Base-by-base conservation (phyloP, 2,113 vertebrate genomes). In the Coracopsis vasa region DNA sequence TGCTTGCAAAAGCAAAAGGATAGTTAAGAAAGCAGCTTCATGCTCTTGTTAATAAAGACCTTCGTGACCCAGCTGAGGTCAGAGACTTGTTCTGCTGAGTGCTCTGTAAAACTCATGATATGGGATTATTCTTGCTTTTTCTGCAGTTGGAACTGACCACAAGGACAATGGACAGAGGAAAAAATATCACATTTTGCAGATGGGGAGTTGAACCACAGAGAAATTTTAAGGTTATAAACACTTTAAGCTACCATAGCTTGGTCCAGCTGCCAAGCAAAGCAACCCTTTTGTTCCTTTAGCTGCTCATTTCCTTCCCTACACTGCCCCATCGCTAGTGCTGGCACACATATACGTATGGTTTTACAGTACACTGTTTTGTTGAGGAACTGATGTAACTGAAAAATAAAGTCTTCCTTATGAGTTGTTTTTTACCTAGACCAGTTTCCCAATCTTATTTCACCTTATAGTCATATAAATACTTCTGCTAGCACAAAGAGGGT, bases 201-300 rank as follows among this genome's bases (percentile, higher is more conserved):
- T 56, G 58, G 60, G 47, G n/a, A 95, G 69, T 69, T 88, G 80
- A 95, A 93, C 90, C 88, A 69, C 94, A 96, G 80, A 61, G 69
- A 86, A 87, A 90, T 90, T 81, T 93, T 92, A 89, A 91, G 94
- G 69, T 91, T 94, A 56, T 65, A 47, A 86, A 60, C 11, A 7
- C 13, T 91, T 71, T 78, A 61, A 86, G 65, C 80, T 81, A 81
- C 47, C 83, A 87, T 78, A 56, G 91, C 33, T 94, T 92, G 56
- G 56, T 85, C 42, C 69, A 91, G 64, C 65, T 95, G 95, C 96
- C 96, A 97, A 96, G 35, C 27, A 95, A 95, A 97, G 91, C 95
- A 97, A 67, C 72, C 33, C 51, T 84, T 17, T 95, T 94, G 93
- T 96, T 92, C 80, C 35, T 92, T 74, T 45, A 92, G 83, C 91